phyloP scores from a whole-genome alignment of 2,797 vertebrate genomes.

The Nyctalus aviator region DNA sequence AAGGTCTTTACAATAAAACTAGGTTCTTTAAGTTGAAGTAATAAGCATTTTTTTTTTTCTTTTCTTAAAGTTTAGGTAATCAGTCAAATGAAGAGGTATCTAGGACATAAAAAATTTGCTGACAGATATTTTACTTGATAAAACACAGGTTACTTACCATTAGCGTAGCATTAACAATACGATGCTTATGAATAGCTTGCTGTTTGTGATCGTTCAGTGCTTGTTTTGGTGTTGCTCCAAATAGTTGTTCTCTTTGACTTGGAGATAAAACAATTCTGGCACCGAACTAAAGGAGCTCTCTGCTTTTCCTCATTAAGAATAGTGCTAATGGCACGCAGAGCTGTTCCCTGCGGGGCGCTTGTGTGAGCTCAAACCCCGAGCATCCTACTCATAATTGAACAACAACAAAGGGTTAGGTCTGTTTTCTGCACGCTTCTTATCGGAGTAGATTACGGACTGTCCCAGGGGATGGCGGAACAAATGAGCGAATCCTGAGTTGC shows the following conservation, averaged over 20 bases:
- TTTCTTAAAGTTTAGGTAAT: not conserved
- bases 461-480: conserved; percentile 85
- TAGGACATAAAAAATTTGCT: conserved; percentile 46
- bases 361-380: conserved; percentile 83
- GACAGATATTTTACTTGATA: conserved; percentile 80
- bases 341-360: conserved; percentile 87
- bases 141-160: conserved; percentile 84
- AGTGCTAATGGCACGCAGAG: conserved; percentile 87
- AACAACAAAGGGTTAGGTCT: conserved; percentile 86
- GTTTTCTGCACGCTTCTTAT: conserved; percentile 86
- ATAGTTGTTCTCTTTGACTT: conserved; percentile 88
- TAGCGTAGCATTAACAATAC: conserved; percentile 78
- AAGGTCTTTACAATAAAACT: conserved; percentile 40
- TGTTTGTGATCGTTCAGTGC: conserved; percentile 85
- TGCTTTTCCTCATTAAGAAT: conserved; percentile 88
- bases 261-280: conserved; percentile 89
- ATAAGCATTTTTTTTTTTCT: not conserved
- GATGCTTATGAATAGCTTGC: conserved; percentile 85
- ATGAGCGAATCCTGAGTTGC: conserved; percentile 84
- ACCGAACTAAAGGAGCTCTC: conserved; percentile 86
- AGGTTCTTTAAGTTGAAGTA: not conserved
- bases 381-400: conserved; percentile 85
- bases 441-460: conserved; percentile 85
- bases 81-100: not conserved
- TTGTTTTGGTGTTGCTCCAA: conserved; percentile 89